Evolutionary conservation across 2,797 vertebrate species (phyloP), one percentile per base, ranked within the genome.

Genomic region (Dermochelys coriacea): DNA sequence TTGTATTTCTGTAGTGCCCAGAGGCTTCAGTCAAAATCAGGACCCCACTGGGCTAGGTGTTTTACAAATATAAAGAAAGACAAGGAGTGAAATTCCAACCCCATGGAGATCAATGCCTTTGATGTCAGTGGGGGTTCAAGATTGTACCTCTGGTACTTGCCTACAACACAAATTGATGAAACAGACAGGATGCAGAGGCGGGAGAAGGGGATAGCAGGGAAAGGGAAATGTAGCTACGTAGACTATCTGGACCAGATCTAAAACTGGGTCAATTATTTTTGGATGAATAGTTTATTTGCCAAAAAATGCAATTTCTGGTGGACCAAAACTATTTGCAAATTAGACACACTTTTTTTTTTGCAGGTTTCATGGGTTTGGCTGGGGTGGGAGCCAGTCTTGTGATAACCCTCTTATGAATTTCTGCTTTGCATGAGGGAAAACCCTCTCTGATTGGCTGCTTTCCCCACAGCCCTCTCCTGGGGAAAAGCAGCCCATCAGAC

Each of bases 21-120:
- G 79, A 93, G 87, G 82, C 34, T 85, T 50, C 59, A 95, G 41
- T 88, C 2, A 93, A 92, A 91, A 89, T 83, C 75, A 85, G 47
- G 94, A 51, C 6, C 21, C 16, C 51, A 82, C 12, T 92, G 82
- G 90, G 57, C 34, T 45, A 95, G 93, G 55, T 59, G 52, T 90
- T 91, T 49, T 82, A 61, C 86, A 95, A 94, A 91, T 86, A 84
- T 2, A 49, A 16, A 34, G 55, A 57, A 57, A 57, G 59, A 61
- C 29, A 61, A 31, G 79, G 12, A 81, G n/a, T 45, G 12, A 51
- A 71, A 91, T 68, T 45, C 50, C 82, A n/a, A 90, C 90, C 14
- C 8, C 68, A 54, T 37, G 79, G n/a, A 87, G 84, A 85, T 82
- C 34, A 91, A 92, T 84, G 0, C 0, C 45, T 87, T 29, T 0